A percentile compares a stretch with the other conserved stretches of the same genome.
These are phyloP conservation scores for Gnathonemus longibarbis DNA, from an alignment of 2,113 vertebrate species.

Conservation along the genomic window DNA sequence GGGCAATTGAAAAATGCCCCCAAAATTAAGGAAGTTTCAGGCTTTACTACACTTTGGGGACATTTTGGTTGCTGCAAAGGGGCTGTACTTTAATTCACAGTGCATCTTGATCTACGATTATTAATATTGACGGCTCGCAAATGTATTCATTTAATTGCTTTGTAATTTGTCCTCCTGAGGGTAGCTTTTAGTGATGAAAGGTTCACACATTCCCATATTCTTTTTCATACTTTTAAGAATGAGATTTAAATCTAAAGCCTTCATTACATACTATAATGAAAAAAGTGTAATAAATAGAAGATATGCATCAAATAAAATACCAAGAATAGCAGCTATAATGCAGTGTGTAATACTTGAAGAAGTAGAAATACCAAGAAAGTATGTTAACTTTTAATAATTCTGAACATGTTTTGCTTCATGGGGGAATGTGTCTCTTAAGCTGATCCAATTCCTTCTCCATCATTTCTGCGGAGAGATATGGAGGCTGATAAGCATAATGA, in stretches of 20 bases:
- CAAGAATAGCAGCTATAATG: neutral
- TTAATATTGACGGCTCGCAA: neutral
- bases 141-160: slow-evolving; percentile 3
- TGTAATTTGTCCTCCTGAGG: neutral
- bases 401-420: slow-evolving; percentile 11
- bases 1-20: no score
- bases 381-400: slow-evolving; percentile 18
- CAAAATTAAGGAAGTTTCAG: no score
- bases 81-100: neutral
- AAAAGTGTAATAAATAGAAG: neutral
- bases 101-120: neutral
- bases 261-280: neutral
- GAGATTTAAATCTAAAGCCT: neutral
- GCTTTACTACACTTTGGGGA: no score
- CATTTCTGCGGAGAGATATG: slow-evolving; percentile 13
- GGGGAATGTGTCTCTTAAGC: slow-evolving; percentile 12
- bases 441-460: slow-evolving; percentile 13
- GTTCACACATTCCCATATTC: neutral
- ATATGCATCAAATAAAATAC: neutral
- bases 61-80: neutral
- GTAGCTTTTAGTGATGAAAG: neutral
- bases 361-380: slow-evolving; percentile 6
- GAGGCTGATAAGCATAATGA: slow-evolving; percentile 20
- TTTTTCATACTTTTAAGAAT: neutral
- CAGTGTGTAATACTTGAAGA: slow-evolving; percentile 1